Evolutionary conservation across 2,888 invertebrate species (phyloP).

Genomic region (Noctua janthina): DNA sequence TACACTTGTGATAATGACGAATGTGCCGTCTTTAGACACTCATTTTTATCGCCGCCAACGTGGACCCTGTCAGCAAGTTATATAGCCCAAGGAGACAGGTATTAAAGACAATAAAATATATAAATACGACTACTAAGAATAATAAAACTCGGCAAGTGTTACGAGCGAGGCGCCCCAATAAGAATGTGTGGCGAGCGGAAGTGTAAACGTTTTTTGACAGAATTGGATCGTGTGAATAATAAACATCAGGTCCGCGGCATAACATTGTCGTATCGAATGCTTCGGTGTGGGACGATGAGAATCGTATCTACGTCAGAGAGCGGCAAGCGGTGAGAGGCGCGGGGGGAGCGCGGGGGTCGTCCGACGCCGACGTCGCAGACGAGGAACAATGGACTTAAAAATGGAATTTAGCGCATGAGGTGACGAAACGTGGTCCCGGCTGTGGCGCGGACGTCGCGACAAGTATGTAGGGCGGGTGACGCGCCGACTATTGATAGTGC

Average conservation of each 20-base stretch:
- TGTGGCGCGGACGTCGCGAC: constrained; percentile 75
- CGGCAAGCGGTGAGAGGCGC: constrained; percentile 58
- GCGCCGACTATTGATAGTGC: constrained; percentile 85
- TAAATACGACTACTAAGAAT: constrained; percentile 61
- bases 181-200: constrained; percentile 76
- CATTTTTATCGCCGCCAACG: constrained; percentile 68
- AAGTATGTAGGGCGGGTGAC: constrained; percentile 85
- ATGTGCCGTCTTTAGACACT: constrained; percentile 71
- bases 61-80: constrained; percentile 61
- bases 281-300: constrained; percentile 73
- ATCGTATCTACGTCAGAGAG: constrained; percentile 72
- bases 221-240: constrained; percentile 85
- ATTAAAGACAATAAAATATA: constrained; percentile 70
- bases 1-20: constrained; percentile 82
- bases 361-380: constrained; percentile 65
- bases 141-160: constrained; percentile 60
- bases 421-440: constrained; percentile 82
- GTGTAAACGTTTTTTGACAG: constrained; percentile 79
- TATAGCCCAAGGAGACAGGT: constrained; percentile 57
- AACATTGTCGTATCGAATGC: constrained; percentile 75
- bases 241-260: constrained; percentile 79
- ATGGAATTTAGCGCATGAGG: constrained; percentile 83
- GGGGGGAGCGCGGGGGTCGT: constrained; percentile 62
- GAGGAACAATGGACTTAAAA: constrained; percentile 80
- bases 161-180: constrained; percentile 73